A percentile compares a stretch with the other conserved stretches of the same genome.
Evolutionary conservation across 2,113 vertebrate species (phyloP).

Genomic region (Mormyrus iriodes): DNA sequence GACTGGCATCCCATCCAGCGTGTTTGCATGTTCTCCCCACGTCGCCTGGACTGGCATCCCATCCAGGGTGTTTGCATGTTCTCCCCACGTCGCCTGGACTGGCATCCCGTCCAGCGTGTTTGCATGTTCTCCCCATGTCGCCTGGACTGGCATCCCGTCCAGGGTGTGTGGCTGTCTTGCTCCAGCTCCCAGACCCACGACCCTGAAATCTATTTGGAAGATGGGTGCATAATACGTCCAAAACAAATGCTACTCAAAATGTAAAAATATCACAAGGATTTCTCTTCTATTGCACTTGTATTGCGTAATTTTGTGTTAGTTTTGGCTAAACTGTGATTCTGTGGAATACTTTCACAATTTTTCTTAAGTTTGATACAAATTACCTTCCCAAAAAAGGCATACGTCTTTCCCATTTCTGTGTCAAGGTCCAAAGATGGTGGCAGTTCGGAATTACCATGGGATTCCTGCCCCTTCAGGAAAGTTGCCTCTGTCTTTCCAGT

Average conservation of each 20-base stretch:
- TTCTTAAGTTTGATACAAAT: neutral
- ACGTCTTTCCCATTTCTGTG: slow-evolving; percentile 2
- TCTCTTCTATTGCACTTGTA: neutral
- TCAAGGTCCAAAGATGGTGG: slow-evolving; percentile 93
- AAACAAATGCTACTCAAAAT: neutral
- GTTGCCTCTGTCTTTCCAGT: slow-evolving; percentile 76
- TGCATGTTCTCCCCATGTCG: neutral
- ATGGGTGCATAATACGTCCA: neutral
- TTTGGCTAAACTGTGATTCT: neutral
- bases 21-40: neutral
- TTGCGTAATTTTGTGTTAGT: neutral
- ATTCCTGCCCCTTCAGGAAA: slow-evolving; percentile 77
- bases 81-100: neutral
- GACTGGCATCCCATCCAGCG: neutral
- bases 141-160: neutral
- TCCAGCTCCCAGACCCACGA: neutral
- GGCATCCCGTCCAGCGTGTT: neutral
- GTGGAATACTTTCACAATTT: neutral
- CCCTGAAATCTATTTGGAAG: neutral
- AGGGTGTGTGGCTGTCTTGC: neutral
- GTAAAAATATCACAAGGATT: neutral
- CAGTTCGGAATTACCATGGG: slow-evolving; percentile 85
- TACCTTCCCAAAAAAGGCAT: neutral
- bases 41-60: neutral
- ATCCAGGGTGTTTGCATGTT: neutral